phyloP scores from a whole-genome alignment of 2,797 vertebrate species.

The Gymnothorax reevesii region DNA sequence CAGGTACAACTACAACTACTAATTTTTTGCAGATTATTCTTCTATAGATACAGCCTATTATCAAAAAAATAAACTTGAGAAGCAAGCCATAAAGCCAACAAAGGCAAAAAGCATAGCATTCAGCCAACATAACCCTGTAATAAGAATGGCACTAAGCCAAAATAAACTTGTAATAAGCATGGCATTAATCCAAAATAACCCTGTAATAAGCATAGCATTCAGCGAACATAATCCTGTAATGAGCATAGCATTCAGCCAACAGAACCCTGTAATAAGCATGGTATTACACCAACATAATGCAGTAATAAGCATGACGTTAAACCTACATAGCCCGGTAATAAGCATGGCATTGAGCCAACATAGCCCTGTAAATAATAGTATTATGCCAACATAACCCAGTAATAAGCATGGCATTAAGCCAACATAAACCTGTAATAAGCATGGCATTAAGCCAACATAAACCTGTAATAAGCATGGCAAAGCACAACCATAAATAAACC shows the following conservation, averaged over 20 bases:
- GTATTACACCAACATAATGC: neutral
- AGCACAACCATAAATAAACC: neutral
- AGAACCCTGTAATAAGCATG: neutral
- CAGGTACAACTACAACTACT: no score
- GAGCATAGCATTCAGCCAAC: neutral
- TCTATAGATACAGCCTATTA: neutral
- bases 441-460: no score
- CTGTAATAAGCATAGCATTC: no score
- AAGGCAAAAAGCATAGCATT: no score
- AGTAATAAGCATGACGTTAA: neutral
- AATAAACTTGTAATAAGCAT: neutral
- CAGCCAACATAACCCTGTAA: neutral
- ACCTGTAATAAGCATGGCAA: neutral
- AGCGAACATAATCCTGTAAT: neutral
- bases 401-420: no score
- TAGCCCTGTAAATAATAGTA: neutral
- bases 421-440: no score
- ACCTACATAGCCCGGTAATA: neutral
- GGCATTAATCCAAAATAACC: no score
- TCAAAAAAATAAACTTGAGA: neutral
- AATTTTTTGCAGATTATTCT: neutral
- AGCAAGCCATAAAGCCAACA: neutral
- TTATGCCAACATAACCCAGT: no score
- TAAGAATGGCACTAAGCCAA: neutral
- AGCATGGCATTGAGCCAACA: neutral